Evolutionary conservation across 2,888 invertebrate genomes (phyloP).

Genomic region (Notodonta dromedarius): DNA sequence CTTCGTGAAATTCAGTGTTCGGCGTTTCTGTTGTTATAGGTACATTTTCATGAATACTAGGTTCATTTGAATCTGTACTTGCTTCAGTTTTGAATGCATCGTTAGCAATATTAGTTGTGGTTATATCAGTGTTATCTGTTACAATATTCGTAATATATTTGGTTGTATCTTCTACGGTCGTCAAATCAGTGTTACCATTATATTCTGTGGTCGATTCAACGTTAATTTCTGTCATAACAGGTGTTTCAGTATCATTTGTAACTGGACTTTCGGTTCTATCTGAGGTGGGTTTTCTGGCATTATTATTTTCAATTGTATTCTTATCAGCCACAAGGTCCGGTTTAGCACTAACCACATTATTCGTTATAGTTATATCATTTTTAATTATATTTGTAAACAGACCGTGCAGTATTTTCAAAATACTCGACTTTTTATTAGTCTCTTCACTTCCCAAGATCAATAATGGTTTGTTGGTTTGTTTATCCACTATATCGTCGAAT

Average conservation of each 20-base stretch:
- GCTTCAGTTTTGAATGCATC: neutral
- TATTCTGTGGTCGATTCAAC: too few relatives aligned
- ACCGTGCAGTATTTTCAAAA: conserved; percentile 1
- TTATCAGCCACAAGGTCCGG: neutral
- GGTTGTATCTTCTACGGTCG: neutral
- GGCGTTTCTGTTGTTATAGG: too few relatives aligned
- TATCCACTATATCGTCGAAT: neutral
- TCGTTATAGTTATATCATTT: conserved; percentile 23
- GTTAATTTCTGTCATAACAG: neutral
- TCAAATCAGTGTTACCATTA: neutral
- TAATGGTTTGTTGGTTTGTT: neutral
- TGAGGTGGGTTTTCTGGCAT: too few relatives aligned
- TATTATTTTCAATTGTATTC: neutral
- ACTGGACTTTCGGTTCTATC: too few relatives aligned
- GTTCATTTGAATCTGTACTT: neutral
- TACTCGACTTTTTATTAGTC: neutral
- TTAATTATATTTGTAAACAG: conserved; percentile 28
- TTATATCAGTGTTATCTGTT: neutral
- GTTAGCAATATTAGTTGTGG: neutral
- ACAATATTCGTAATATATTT: neutral
- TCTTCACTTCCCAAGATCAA: neutral
- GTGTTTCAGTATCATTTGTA: neutral
- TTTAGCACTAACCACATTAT: conserved; percentile 12
- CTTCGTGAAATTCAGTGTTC: too few relatives aligned
- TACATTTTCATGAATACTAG: neutral